Percentiles rank a stretch among this genome's conserved stretches.
Evolutionary conservation across 2,113 vertebrate species (phyloP).

Genomic region (Fregata magnificens): DNA sequence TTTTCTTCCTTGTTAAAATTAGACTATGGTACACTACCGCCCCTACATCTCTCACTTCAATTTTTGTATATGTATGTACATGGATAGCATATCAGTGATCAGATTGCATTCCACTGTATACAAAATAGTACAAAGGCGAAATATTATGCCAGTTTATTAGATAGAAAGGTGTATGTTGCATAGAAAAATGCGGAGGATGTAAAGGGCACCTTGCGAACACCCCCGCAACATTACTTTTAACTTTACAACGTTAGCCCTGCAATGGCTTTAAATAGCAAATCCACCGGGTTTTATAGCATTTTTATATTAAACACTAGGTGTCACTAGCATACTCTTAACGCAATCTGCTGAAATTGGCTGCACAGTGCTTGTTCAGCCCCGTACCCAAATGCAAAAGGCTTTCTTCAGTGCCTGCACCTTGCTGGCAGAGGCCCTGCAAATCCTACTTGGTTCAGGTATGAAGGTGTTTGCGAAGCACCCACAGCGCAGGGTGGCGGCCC

Average conservation of each 20-base stretch:
- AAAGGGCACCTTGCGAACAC: neutral
- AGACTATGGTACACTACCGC: neutral
- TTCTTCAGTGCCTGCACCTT: neutral
- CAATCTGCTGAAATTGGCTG: neutral
- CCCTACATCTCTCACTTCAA: neutral
- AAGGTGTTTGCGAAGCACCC: neutral
- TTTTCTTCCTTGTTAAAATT: neutral
- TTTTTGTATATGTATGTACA: neutral
- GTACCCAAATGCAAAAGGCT: neutral
- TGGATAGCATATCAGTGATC: accelerated
- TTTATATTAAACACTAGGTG: slow-evolving; percentile 66
- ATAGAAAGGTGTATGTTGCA: neutral
- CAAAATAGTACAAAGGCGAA: accelerated
- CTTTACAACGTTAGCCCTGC: too few species aligned
- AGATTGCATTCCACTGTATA: too few species aligned
- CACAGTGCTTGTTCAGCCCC: neutral
- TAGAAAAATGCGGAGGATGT: neutral
- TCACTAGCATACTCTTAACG: slow-evolving; percentile 67
- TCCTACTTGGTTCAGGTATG: neutral
- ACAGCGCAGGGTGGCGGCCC: neutral
- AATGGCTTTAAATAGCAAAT: neutral
- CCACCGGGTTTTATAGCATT: accelerated
- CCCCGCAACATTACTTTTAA: accelerated
- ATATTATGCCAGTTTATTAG: neutral
- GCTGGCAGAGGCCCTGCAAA: neutral